Conservation (phyloP, 1,140 invertebrate genomes). For the Drosophila sproati region DNA sequence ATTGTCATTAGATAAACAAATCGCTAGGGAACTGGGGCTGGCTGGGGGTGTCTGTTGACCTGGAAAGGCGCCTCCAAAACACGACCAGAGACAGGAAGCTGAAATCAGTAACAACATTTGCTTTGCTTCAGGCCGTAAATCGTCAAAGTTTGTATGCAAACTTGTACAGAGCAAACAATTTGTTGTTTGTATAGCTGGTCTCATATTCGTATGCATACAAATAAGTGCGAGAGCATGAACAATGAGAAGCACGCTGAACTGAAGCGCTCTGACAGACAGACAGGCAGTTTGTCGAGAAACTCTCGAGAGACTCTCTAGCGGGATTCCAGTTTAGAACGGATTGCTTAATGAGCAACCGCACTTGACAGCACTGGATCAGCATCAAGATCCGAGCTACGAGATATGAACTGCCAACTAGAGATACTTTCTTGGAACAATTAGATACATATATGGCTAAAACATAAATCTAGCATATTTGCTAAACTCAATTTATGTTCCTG, state of each 20-base stretch:
- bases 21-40: background rate
- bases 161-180: constrained; percentile 41
- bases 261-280: background rate
- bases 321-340: constrained; percentile 40
- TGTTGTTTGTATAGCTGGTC: constrained; percentile 17
- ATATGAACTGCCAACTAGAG: constrained; percentile 29
- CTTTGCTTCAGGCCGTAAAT: constrained; percentile 38
- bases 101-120: constrained; percentile 21
- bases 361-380: constrained; percentile 16
- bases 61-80: constrained; percentile 28
- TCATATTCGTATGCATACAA: background rate
- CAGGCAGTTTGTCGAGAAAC: constrained; percentile 37
- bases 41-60: constrained; percentile 11
- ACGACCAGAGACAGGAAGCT: constrained; percentile 60
- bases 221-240: background rate
- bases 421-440: constrained; percentile 75
- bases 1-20: constrained; percentile 17
- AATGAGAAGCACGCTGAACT: background rate
- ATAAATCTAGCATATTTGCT: constrained; percentile 74
- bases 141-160: constrained; percentile 76
- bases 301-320: constrained; percentile 29
- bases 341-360: constrained; percentile 40
- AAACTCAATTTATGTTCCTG: constrained; percentile 64
- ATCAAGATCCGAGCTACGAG: constrained; percentile 20
- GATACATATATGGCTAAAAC: constrained; percentile 74